Base-by-base conservation (phyloP, 1,140 invertebrate species). In the Dreissena polymorpha region DNA sequence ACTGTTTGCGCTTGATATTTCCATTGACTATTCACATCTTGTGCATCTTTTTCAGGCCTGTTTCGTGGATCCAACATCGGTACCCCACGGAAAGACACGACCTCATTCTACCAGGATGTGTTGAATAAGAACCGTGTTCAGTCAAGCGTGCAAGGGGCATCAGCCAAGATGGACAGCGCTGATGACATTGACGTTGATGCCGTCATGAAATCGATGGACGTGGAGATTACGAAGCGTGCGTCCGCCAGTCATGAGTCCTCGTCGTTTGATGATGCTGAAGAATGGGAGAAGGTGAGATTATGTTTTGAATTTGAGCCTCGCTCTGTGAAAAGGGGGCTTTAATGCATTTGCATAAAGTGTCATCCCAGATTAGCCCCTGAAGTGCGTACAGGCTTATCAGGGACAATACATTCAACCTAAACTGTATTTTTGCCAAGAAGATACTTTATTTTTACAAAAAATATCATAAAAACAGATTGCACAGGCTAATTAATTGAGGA, bases 231-330 rank as follows among this genome's bases (percentile, higher is more conserved):
- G 50, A 71, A 72, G 60, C 68, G 71, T 63, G 68, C 79, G 39
- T 67, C 79, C 21, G 23, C 63, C 71, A 60, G 57, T 27, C 79
- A 57, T 60, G 79, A 82, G 16, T 2, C 78, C 16, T 23, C 75
- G n/a, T 39, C 55, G 14, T 85, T 98, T 92, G 97, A 98, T 94
- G 97, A 98, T 90, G 95, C 96, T 90, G 97, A 98, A 93, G 97
- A 98, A 92, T 98, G 97, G 96, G 96, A 97, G 0, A 97, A 98
- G 88, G 90, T 91, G 68, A 70, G 79, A 29, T 72, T 3, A 64
- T n/a, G 70, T n/a, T 49, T 51, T 13, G 27, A 72, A 13, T 72
- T 72, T 27, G 23, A 21, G 60, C 23, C 18, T 63, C 60, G 39
- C 8, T 39, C 39, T 39, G 3, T 39, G 39, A 39, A 39, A 39